phyloP scores from a whole-genome alignment of 2,888 invertebrate genomes.

The Cosmia pyralina region DNA sequence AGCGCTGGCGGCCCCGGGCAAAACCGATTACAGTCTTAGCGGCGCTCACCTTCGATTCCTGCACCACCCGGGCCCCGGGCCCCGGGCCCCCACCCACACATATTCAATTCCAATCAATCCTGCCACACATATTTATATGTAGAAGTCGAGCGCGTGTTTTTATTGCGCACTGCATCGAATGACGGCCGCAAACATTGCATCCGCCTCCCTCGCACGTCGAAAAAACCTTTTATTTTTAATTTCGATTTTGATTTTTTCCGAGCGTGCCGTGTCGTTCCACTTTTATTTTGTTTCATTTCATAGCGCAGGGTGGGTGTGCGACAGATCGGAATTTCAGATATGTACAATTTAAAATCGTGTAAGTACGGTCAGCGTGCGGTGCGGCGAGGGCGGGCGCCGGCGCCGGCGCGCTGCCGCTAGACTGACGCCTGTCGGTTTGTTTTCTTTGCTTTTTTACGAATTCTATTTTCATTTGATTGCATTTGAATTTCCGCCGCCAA shows the following conservation, averaged over 20 bases:
- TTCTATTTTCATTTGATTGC: conserved; percentile 91
- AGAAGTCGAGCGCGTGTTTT: conserved; percentile 86
- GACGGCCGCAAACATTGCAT: conserved; percentile 89
- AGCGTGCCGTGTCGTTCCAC: conserved; percentile 85
- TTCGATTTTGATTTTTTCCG: conserved; percentile 90
- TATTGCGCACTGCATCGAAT: conserved; percentile 89
- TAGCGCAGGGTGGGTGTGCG: conserved; percentile 89
- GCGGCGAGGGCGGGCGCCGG: conserved; percentile 67
- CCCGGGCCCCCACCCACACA: conserved; percentile 78
- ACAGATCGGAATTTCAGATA: conserved; percentile 91
- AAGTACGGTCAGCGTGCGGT: conserved; percentile 88
- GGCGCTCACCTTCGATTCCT: conserved; percentile 88
- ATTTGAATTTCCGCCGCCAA: conserved; percentile 90
- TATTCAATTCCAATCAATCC: conserved; percentile 90
- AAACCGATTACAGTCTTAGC: conserved; percentile 90
- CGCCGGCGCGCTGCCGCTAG: conserved; percentile 82
- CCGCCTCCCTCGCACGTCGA: conserved; percentile 84
- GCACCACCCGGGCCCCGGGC: conserved; percentile 63
- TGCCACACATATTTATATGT: conserved; percentile 88
- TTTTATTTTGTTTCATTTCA: conserved; percentile 91
- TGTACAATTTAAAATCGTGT: conserved; percentile 91
- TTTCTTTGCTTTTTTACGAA: conserved; percentile 89
- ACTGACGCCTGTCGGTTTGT: conserved; percentile 90
- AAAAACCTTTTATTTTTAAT: conserved; percentile 89
- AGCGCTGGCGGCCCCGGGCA: conserved; percentile 80